Conservation (phyloP, 2,113 vertebrate genomes). For the Tachysurus fulvidraco region DNA sequence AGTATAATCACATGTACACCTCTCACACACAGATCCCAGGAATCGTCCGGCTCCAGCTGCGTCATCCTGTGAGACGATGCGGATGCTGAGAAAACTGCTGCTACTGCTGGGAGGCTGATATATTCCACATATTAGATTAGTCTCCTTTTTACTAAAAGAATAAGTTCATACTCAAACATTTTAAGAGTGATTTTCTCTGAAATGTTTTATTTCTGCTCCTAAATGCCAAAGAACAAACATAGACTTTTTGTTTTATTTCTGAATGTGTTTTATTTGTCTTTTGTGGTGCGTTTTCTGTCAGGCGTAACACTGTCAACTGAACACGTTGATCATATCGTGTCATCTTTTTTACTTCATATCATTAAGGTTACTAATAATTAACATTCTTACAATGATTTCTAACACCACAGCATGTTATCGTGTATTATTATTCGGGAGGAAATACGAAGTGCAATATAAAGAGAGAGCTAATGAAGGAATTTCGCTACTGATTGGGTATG, state of each 20-base stretch:
- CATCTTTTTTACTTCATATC: background rate
- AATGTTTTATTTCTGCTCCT: conserved; percentile 8
- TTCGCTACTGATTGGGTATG: conserved; percentile 20
- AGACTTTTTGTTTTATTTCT: background rate
- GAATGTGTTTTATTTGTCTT: background rate
- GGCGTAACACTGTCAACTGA: background rate
- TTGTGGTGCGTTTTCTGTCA: background rate
- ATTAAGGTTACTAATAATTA: background rate
- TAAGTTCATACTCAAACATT: background rate
- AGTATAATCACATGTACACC: conserved; percentile 12
- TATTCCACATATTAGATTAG: background rate
- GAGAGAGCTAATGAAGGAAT: background rate
- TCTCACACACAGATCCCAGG: conserved; percentile 51
- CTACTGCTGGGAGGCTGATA: background rate
- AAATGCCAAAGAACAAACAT: conserved; percentile 30
- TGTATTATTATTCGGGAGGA: background rate
- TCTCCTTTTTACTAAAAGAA: background rate
- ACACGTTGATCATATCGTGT: background rate
- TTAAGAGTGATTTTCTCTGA: conserved; percentile 38
- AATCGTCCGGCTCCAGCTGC: conserved; percentile 60
- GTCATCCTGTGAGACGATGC: conserved; percentile 66
- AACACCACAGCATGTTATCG: background rate
- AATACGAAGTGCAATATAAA: conserved; percentile 3
- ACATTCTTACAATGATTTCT: background rate
- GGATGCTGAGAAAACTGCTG: conserved; percentile 8